Evolutionary conservation across 1,140 invertebrate species (phyloP).

Genomic region (Druon quercuslanigerum): DNA sequence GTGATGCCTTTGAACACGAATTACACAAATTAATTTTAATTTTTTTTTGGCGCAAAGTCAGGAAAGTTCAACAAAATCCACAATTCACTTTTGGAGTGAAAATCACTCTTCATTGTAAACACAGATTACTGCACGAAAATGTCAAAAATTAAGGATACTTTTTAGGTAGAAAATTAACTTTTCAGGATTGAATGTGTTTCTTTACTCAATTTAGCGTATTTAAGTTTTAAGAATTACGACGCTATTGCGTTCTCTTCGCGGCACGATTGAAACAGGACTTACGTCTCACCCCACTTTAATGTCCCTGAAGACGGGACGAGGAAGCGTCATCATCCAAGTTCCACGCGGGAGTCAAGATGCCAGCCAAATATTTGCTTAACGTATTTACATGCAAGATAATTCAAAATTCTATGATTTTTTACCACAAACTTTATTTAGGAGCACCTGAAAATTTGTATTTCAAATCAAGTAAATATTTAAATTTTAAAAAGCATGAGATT

Average conservation of each 20-base stretch:
- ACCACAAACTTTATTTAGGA: background rate
- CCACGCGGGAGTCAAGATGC: constrained; percentile 20
- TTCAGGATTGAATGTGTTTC: constrained; percentile 1
- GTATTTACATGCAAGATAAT: constrained; percentile 8
- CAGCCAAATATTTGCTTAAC: constrained; percentile 19
- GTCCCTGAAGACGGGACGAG: constrained; percentile 18
- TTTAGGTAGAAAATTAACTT: too few species aligned
- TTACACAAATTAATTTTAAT: too few species aligned
- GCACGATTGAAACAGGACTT: background rate
- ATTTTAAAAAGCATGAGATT: background rate
- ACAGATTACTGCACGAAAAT: too few species aligned
- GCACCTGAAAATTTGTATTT: background rate
- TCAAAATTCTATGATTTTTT: constrained; percentile 5
- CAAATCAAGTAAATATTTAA: background rate
- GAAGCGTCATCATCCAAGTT: background rate
- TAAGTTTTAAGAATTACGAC: constrained; percentile 2
- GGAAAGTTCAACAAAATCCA: too few species aligned
- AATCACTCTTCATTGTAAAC: too few species aligned
- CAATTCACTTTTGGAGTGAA: too few species aligned
- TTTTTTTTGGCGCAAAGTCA: too few species aligned
- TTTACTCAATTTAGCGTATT: background rate
- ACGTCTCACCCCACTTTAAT: constrained; percentile 15
- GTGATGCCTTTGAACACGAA: too few species aligned
- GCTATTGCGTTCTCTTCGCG: constrained; percentile 3
- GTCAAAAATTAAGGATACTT: too few species aligned